Evolutionary conservation across 35 echinoderm and acorn worm species (phyloP), one percentile per base, ranked within the genome.

Genomic region (Ophiothrix spiculata): DNA sequence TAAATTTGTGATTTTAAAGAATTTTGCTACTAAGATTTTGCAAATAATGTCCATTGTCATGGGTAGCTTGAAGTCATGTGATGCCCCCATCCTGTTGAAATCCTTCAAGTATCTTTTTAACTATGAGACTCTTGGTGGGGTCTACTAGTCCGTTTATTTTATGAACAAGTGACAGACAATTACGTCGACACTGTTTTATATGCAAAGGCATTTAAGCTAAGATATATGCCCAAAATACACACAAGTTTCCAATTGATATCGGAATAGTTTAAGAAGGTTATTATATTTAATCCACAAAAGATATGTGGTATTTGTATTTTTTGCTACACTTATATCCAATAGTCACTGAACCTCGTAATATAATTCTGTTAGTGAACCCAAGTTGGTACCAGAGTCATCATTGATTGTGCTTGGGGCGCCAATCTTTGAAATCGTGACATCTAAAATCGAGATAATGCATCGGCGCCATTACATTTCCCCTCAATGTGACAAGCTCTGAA

Each of bases 391-490:
- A 39, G 79, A 25, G 79, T 81, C 79, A 81, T 81, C 36, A 21
- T 29, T 8, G 19, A 0, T 29, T 33, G 64, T 13, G 84, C 84
- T 37, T 77, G 23, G 0, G 84, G 69, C 38, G 84, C 64, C 17
- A 77, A 1, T 0, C n/a, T 31, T 36, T 31, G 84, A 32, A 86
- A 86, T 0, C 74, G 28, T n/a, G 0, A 2, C 13, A 29, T 86
- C 84, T 86, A 37, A 77, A 86, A 77, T 35, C 69, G 84, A 45
- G 84, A 86, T 15, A 86, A 37, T 35, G 69, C 84, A 77, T 86
- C 84, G 1, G 84, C 84, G 32, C 32, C 40, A 86, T 87, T 87
- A 78, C 40, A 35, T 28, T 10, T 35, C 1, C 32, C 35, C 25
- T 31, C 16, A 0, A 78, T 36, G 34, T 87, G 3, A 2, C 31